Evolutionary conservation across 2,797 vertebrate genomes (phyloP).

Genomic region (Eidolon dupreanum): DNA sequence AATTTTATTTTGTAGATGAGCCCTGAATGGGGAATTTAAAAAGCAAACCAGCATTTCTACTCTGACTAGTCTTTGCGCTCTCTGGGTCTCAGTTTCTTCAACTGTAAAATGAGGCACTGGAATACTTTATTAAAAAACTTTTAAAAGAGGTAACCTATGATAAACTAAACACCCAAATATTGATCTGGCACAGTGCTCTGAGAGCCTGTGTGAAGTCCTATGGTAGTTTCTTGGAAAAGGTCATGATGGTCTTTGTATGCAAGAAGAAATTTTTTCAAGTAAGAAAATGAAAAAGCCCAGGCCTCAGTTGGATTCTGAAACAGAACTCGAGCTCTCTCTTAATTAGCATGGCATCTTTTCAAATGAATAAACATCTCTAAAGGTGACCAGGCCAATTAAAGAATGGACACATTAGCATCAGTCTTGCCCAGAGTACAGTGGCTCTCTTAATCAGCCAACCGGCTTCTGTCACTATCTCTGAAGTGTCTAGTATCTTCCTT

Average conservation of each 20-base stretch:
- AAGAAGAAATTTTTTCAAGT: neutral
- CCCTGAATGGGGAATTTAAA: neutral
- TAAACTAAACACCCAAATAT: neutral
- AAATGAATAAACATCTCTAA: neutral
- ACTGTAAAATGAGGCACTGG: neutral
- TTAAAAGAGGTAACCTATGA: neutral
- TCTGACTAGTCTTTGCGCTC: neutral
- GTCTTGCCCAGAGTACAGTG: neutral
- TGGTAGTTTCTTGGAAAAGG: neutral
- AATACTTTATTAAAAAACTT: neutral
- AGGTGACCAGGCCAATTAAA: neutral
- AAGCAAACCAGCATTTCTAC: neutral
- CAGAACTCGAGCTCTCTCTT: neutral
- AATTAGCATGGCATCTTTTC: neutral
- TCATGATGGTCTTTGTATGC: neutral
- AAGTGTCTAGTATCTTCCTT: neutral
- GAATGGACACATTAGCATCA: neutral
- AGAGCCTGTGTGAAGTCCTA: neutral
- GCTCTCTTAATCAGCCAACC: neutral
- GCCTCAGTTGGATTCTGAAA: neutral
- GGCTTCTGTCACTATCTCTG: neutral
- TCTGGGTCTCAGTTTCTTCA: neutral
- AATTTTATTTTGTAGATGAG: constrained; percentile 19
- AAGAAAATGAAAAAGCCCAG: neutral
- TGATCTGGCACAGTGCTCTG: neutral